A percentile compares a stretch with the other conserved stretches of the same genome.
These are phyloP conservation scores for Grammomys dolichurus DNA, from an alignment of 2,113 vertebrate genomes.

Conservation along the genomic window DNA sequence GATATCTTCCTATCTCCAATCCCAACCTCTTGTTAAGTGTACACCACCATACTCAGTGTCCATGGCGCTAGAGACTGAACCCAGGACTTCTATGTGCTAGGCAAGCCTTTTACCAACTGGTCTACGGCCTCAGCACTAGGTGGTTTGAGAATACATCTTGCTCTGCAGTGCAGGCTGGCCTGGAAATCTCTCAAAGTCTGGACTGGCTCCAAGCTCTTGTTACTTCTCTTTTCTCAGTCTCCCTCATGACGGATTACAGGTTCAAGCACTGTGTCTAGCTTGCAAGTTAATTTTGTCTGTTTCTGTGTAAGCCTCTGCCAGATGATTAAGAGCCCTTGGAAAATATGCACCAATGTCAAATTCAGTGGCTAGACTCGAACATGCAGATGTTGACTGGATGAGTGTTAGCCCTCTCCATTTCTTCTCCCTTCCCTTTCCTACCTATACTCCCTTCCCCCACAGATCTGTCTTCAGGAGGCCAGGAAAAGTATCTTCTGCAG, in stretches of 20 bases:
- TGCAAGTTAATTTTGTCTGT: not conserved
- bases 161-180: not conserved
- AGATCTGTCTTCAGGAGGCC: not conserved
- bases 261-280: not conserved
- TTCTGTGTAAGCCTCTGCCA: not conserved
- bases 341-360: not conserved
- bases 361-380: not conserved
- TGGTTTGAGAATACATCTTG: not conserved
- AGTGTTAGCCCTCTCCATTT: not conserved
- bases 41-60: too few relatives aligned
- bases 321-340: not conserved
- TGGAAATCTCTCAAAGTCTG: not conserved
- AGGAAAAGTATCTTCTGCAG: not conserved
- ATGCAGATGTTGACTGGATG: not conserved
- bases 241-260: not conserved
- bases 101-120: not conserved
- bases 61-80: not conserved
- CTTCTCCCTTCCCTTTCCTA: accelerated
- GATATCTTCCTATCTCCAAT: not conserved
- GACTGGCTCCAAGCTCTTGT: not conserved
- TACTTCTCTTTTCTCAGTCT: not conserved
- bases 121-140: not conserved
- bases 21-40: not conserved
- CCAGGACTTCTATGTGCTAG: not conserved
- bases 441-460: not conserved